A percentile compares a stretch with the other conserved stretches of the same genome.
Evolutionary conservation across 2,113 vertebrate species (phyloP).

Genomic region (Tragelaphus strepsiceros): DNA sequence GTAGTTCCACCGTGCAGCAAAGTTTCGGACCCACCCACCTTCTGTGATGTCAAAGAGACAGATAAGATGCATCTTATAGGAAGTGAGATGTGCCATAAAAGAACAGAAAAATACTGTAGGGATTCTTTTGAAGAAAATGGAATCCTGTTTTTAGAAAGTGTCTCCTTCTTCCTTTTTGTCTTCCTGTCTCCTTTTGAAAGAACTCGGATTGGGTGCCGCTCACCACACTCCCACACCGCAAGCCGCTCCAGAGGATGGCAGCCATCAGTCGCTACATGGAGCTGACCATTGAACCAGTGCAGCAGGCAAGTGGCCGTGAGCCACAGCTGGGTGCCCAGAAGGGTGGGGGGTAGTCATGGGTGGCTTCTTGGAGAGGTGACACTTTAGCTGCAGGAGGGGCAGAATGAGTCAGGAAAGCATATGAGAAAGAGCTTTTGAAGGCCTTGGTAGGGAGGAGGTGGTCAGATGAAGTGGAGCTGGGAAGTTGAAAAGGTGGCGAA

Average conservation of each 20-base stretch:
- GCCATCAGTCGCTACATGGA: conserved; percentile 82
- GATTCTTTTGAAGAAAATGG: not conserved
- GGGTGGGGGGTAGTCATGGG: not conserved
- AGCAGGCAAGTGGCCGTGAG: conserved; percentile 73
- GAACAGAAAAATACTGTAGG: not conserved
- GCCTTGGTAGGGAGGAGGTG: not conserved
- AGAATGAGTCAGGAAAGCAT: not conserved
- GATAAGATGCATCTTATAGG: not conserved
- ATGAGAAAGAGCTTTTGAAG: not conserved
- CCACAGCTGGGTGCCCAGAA: not conserved
- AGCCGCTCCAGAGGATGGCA: conserved; percentile 59
- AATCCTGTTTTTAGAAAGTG: not conserved
- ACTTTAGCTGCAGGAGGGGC: not conserved
- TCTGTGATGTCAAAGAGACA: not conserved
- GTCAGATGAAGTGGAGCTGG: not conserved
- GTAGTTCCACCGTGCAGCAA: not conserved
- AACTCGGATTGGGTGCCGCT: conserved; percentile 58
- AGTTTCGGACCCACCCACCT: not conserved
- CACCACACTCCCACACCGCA: conserved; percentile 53
- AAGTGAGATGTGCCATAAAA: not conserved
- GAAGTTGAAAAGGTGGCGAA: not conserved
- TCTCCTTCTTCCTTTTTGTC: not conserved
- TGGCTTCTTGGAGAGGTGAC: not conserved
- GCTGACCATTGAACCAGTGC: conserved; percentile 77
- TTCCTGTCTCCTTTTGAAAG: not conserved